phyloP scores from a whole-genome alignment of 2,888 invertebrate species.

The Neoitamus cyanurus region DNA sequence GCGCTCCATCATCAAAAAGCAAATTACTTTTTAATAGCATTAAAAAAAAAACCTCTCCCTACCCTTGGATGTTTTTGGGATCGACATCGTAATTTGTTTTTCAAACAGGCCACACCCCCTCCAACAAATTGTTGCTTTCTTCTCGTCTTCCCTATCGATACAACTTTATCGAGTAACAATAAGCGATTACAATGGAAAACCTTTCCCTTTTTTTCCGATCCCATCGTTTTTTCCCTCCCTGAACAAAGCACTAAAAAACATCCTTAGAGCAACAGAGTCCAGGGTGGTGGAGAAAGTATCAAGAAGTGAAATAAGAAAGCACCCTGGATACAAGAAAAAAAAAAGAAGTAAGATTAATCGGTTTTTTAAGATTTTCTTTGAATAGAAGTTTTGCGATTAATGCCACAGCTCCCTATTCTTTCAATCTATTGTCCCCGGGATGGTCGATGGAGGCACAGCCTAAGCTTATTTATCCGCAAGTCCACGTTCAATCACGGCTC shows the following conservation, averaged over 20 bases:
- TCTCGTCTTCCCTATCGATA: conserved; percentile 30
- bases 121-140: conserved; percentile 16
- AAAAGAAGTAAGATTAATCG: conserved; percentile 43
- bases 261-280: not conserved
- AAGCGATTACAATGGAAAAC: not conserved
- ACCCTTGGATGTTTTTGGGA: not conserved
- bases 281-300: not conserved
- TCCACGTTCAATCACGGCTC: not conserved
- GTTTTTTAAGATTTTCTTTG: conserved; percentile 39
- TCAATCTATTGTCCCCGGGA: conserved; percentile 18
- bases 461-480: conserved; percentile 22
- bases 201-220: not conserved
- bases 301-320: not conserved
- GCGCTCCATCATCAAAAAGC: not conserved
- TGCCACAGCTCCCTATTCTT: not conserved
- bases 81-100: not conserved
- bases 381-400: conserved; percentile 38
- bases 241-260: not conserved
- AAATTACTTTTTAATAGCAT: conserved; percentile 47
- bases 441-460: not conserved
- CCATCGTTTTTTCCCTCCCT: not conserved
- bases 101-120: not conserved
- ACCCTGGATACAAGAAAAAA: not conserved
- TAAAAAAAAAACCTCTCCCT: conserved; percentile 9
- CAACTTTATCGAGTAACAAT: conserved; percentile 42